Evolutionary conservation across 2,888 invertebrate genomes (phyloP).

Genomic region (Blastobasis lacticolella): DNA sequence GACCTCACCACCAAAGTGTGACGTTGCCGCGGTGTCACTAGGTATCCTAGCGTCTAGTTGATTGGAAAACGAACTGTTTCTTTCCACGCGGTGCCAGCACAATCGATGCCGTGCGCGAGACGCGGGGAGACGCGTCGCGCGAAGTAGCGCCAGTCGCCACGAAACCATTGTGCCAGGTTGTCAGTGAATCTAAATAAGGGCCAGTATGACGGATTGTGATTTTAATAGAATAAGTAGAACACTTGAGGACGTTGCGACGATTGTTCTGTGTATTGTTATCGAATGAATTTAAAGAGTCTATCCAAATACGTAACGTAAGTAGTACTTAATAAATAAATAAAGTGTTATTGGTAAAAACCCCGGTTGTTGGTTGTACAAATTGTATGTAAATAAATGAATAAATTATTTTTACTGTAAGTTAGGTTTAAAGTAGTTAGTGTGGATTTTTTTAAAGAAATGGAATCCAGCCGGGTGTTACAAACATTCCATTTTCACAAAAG

Average conservation of each 20-base stretch:
- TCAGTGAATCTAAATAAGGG: slow-evolving; percentile 49
- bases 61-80: too few relatives aligned
- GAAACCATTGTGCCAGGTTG: neutral
- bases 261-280: slow-evolving; percentile 63
- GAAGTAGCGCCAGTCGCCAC: too few relatives aligned
- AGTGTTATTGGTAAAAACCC: slow-evolving; percentile 51
- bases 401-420: slow-evolving; percentile 54
- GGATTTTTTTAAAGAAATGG: slow-evolving; percentile 35
- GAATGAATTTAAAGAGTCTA: slow-evolving; percentile 65
- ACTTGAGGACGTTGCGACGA: slow-evolving; percentile 30
- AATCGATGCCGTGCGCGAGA: too few relatives aligned
- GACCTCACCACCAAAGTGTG: slow-evolving; percentile 83
- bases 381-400: slow-evolving; percentile 55
- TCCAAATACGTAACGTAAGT: slow-evolving; percentile 71
- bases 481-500: slow-evolving; percentile 42
- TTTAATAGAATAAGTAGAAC: slow-evolving; percentile 50
- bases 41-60: too few relatives aligned
- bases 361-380: slow-evolving; percentile 65
- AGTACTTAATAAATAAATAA: slow-evolving; percentile 33
- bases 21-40: slow-evolving; percentile 35
- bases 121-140: too few relatives aligned
- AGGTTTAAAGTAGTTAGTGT: slow-evolving; percentile 50
- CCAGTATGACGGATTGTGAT: slow-evolving; percentile 71
- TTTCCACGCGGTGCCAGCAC: too few relatives aligned
- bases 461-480: slow-evolving; percentile 44